Percentiles rank a stretch among this genome's conserved stretches.
phyloP scores from a whole-genome alignment of 1,140 invertebrate genomes.

The Andricus grossulariae region DNA sequence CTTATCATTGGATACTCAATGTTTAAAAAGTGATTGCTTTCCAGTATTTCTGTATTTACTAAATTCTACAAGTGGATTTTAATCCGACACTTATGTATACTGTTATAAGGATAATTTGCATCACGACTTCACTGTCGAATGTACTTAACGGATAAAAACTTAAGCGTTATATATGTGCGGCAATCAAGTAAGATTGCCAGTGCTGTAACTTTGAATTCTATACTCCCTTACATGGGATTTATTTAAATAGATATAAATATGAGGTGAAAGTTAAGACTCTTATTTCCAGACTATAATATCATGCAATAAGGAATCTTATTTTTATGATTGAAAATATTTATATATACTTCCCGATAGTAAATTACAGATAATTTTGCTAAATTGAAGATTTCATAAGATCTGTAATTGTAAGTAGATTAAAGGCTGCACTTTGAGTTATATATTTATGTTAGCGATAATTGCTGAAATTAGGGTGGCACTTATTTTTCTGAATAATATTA shows the following conservation, averaged over 20 bases:
- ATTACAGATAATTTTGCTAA: no score
- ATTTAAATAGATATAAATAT: slow-evolving; percentile 25
- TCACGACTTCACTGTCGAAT: slow-evolving; percentile 11
- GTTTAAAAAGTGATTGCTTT: slow-evolving; percentile 1
- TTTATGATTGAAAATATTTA: background rate
- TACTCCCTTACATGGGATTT: slow-evolving; percentile 25
- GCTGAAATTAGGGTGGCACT: no score
- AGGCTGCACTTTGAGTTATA: no score
- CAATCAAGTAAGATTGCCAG: slow-evolving; percentile 25
- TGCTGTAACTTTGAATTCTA: slow-evolving; percentile 24
- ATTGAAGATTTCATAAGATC: no score
- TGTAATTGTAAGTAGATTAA: no score
- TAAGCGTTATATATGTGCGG: slow-evolving; percentile 7
- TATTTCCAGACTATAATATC: slow-evolving; percentile 23
- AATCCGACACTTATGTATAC: slow-evolving; percentile 15
- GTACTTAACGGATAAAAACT: slow-evolving; percentile 10
- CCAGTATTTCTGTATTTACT: background rate
- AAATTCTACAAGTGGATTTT: slow-evolving; percentile 15
- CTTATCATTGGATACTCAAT: background rate
- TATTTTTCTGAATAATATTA: no score
- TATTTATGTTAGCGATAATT: no score
- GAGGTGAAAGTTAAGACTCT: slow-evolving; percentile 21
- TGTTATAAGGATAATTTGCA: slow-evolving; percentile 15
- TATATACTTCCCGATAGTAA: no score
- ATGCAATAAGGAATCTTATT: background rate